Base-by-base conservation (phyloP, 2,113 vertebrate genomes). In the Cottus gobio region DNA sequence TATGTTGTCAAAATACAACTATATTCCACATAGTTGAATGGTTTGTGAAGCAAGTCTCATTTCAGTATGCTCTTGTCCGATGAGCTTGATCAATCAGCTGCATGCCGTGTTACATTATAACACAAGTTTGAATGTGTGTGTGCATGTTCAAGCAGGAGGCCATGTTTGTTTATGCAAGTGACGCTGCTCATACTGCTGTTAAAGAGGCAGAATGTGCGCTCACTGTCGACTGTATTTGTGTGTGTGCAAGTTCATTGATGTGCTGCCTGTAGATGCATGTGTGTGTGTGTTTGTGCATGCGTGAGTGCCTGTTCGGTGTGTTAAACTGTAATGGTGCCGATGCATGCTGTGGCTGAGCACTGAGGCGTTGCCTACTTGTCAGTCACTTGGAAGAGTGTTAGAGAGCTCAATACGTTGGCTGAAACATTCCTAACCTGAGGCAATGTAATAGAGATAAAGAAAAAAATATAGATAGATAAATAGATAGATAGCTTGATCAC, bases 291-390 rank as follows among this genome's bases (percentile, higher is more conserved):
- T 16, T 46, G 72, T 83, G 48, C 61, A 24, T 13, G 66, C 16
- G 54, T 78, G 62, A 48, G 57, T 68, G 52, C 24, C 31, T 68
- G 58, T 73, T 70, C 28, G 18, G 36, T 81, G 71, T 42, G 44
- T 64, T 73, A 72, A 24, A 56, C n/a, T 26, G 11, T 74, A 68
- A 58, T 67, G 77, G 58, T 81, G 84, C 77, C 70, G 76, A 83
- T 84, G 81, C 46, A 75, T 84, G 75, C 73, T 80, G 83, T 75
- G 72, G 80, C 84, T 76, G 72, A 87, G 58, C 71, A 71, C 44
- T 48, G 67, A 90, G 86, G 85, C 77, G 79, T 88, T 77, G 83
- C 20, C 75, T 71, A 70, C 70, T 82, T 84, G 87, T 85, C 77
- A 86, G 71, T 82, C 79, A 82, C 77, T 82, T 88, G 73, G 57